phyloP scores from a whole-genome alignment of 2,113 vertebrate genomes.

The Sinocyclocheilus grahami region DNA sequence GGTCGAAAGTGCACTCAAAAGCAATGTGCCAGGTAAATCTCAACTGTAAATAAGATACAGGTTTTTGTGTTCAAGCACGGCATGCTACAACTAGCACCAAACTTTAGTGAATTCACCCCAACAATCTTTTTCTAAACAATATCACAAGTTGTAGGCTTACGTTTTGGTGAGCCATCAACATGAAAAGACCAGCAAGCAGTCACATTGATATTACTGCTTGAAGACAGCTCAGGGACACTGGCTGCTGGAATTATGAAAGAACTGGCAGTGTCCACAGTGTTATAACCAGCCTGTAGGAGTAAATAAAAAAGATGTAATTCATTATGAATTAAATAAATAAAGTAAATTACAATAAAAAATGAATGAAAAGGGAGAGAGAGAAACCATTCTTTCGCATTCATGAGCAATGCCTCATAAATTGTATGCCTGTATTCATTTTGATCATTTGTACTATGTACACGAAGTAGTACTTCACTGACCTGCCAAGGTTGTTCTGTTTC shows the following conservation, averaged over 20 bases:
- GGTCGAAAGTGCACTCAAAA: too few relatives aligned
- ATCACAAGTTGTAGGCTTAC: not conserved
- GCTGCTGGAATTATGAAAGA: not conserved
- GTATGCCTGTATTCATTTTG: too few relatives aligned
- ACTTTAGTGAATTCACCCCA: fast-evolving
- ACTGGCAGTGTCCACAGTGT: not conserved
- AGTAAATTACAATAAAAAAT: too few relatives aligned
- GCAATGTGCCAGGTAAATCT: fast-evolving
- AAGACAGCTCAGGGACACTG: not conserved
- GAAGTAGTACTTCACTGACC: too few relatives aligned
- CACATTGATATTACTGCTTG: not conserved
- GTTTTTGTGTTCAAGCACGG: fast-evolving
- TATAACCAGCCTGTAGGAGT: not conserved
- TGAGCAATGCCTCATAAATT: too few relatives aligned
- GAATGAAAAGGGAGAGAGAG: too few relatives aligned
- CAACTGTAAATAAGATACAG: fast-evolving
- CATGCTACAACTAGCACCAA: not conserved
- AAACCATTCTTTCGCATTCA: too few relatives aligned
- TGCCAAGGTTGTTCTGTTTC: not conserved
- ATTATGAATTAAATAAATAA: too few relatives aligned
- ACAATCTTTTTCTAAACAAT: not conserved
- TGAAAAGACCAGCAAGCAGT: not conserved
- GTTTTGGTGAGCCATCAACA: not conserved
- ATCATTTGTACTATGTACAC: too few relatives aligned
- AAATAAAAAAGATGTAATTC: too few relatives aligned